Evolutionary conservation across 2,113 vertebrate species (phyloP).

Genomic region (Nothobranchius furzeri): DNA sequence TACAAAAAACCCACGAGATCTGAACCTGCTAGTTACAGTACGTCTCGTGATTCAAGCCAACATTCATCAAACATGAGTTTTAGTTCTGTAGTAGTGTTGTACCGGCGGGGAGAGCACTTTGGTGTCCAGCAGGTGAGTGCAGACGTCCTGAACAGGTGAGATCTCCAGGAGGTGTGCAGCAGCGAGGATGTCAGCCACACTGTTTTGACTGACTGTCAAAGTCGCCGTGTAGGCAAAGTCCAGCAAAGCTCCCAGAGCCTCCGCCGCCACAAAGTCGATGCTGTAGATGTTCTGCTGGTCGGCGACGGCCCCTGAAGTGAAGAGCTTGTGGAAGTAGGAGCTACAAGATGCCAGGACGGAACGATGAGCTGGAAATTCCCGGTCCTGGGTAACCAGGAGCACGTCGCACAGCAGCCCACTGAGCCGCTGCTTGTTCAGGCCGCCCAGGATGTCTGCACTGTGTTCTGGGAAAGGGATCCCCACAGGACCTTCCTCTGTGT

Average conservation of each 20-base stretch:
- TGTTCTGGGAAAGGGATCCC: constrained; percentile 99
- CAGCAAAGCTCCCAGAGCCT: constrained; percentile 91
- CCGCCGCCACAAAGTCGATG: constrained; percentile 93
- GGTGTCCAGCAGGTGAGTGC: constrained; percentile 95
- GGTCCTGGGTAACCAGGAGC: constrained; percentile 91
- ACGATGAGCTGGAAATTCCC: constrained; percentile 96
- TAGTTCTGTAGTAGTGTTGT: constrained; percentile 32
- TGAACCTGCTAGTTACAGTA: background rate
- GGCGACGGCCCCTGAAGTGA: constrained; percentile 92
- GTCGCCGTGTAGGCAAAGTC: constrained; percentile 99
- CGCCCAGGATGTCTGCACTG: constrained; percentile 94
- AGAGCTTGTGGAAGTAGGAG: constrained; percentile 98
- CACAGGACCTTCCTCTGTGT: constrained; percentile 93
- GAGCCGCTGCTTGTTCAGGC: constrained; percentile 93
- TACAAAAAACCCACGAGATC: background rate
- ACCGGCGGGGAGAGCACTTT: constrained; percentile 91
- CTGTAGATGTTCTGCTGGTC: constrained; percentile 95
- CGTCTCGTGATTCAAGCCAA: background rate
- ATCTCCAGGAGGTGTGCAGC: constrained; percentile 95
- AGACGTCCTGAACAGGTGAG: constrained; percentile 92
- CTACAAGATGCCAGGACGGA: constrained; percentile 97
- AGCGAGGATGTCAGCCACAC: constrained; percentile 92
- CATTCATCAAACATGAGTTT: background rate
- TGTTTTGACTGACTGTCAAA: constrained; percentile 92
- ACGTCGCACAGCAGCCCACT: constrained; percentile 94